phyloP scores from a whole-genome alignment of 2,113 vertebrate species.

The Hemibagrus wyckioides region DNA sequence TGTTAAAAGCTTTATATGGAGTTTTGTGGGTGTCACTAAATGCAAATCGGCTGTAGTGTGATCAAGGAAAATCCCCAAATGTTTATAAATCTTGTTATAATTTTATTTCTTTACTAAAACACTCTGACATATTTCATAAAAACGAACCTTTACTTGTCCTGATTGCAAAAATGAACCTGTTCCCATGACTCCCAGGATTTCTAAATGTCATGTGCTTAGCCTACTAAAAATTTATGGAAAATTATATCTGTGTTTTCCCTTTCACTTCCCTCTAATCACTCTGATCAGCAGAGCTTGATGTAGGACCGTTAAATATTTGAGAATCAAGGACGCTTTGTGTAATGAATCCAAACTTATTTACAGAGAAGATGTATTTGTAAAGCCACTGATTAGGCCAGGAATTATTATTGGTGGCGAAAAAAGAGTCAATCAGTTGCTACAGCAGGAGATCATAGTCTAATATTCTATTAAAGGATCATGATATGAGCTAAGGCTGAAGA shows the following conservation, averaged over 20 bases:
- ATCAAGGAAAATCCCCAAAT: not conserved
- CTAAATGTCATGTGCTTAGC: constrained; percentile 7
- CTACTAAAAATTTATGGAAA: not conserved
- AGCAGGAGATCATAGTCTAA: not conserved
- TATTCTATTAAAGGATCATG: not conserved
- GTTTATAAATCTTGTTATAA: not conserved
- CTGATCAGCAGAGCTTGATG: constrained; percentile 28
- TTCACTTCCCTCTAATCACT: constrained; percentile 6
- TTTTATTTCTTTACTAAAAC: not conserved
- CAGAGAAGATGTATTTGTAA: not conserved
- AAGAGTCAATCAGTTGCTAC: not conserved
- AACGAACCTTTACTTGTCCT: not conserved
- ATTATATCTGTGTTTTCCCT: not conserved
- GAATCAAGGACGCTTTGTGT: not conserved
- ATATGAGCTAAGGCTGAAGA: not conserved
- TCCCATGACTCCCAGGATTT: not conserved
- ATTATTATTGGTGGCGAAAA: not conserved
- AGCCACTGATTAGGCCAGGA: not conserved
- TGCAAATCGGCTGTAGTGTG: not conserved
- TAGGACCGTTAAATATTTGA: constrained; percentile 8
- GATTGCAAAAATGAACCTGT: not conserved
- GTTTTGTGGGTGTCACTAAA: not conserved
- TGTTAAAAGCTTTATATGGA: not conserved
- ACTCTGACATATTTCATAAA: not conserved
- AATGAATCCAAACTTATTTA: not conserved